A percentile compares a stretch with the other conserved stretches of the same genome.
Conservation (phyloP, 2,888 invertebrate species). For the Meliscaeva auricollis region DNA sequence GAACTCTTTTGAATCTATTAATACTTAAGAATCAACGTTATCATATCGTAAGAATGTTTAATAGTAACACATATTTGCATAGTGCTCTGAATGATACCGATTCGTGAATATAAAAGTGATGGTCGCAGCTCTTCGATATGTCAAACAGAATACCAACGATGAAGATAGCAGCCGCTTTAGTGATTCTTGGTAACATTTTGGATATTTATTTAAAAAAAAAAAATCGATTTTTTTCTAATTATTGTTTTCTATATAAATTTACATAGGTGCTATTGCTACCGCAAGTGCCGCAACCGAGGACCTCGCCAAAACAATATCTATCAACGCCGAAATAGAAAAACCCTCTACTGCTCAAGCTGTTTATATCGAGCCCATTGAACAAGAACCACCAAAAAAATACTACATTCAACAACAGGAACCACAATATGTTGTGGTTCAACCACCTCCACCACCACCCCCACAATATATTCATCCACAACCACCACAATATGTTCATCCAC, state of each 20-base stretch:
- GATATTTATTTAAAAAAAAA: background rate
- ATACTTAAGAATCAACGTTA: too few species aligned
- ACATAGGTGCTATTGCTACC: background rate
- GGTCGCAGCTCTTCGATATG: background rate
- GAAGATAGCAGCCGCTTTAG: slow-evolving; percentile 12
- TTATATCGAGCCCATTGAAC: background rate
- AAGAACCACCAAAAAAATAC: background rate
- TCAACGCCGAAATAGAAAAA: background rate
- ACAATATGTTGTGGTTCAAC: too few species aligned
- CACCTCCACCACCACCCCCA: background rate
- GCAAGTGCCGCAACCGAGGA: background rate
- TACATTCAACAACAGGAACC: background rate
- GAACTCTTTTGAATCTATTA: background rate
- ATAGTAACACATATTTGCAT: background rate
- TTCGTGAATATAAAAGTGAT: background rate
- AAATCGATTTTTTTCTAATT: background rate
- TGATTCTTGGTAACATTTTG: background rate
- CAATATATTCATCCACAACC: background rate
- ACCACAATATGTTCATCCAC: background rate
- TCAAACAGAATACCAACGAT: slow-evolving; percentile 5
- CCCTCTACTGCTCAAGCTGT: background rate
- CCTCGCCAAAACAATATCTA: background rate
- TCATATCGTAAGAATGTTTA: too few species aligned
- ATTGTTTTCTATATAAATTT: background rate
- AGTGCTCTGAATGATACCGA: background rate